Percentiles rank a stretch among this genome's conserved stretches.
Conservation (phyloP, 2,113 vertebrate genomes). For the Gopherus evgoodei region DNA sequence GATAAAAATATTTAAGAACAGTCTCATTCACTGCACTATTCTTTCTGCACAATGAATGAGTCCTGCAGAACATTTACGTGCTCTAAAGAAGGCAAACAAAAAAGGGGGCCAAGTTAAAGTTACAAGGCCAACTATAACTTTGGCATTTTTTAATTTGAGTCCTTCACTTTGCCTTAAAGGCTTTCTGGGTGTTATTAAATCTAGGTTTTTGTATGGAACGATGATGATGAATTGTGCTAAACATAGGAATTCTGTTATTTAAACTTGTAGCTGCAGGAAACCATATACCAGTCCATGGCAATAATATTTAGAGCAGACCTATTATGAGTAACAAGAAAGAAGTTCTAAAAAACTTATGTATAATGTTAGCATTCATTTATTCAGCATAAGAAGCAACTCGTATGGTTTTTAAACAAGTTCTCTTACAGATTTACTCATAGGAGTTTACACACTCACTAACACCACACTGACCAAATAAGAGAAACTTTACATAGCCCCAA, state of each 20-base stretch:
- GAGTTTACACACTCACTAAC: background rate
- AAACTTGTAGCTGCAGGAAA: background rate
- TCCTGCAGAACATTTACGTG: background rate
- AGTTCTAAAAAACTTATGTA: background rate
- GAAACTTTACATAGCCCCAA: background rate
- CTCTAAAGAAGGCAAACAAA: too few relatives aligned
- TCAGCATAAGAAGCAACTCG: too few relatives aligned
- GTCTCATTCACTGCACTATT: background rate
- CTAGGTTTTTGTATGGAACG: background rate
- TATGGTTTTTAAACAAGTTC: too few relatives aligned
- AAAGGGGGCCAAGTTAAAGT: too few relatives aligned
- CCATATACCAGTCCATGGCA: background rate
- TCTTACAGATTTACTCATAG: too few relatives aligned
- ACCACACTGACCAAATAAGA: background rate
- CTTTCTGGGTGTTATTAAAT: background rate
- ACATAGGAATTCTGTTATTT: background rate
- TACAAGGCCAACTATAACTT: background rate
- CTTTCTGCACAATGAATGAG: background rate
- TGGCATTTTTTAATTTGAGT: background rate
- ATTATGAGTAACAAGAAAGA: background rate
- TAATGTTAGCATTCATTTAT: too few relatives aligned
- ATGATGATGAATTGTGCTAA: background rate
- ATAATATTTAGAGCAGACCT: background rate
- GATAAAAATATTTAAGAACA: background rate
- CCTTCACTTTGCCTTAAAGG: background rate